Evolutionary conservation across 2,888 invertebrate genomes (phyloP).

Genomic region (Rugalucina vietnamica): DNA sequence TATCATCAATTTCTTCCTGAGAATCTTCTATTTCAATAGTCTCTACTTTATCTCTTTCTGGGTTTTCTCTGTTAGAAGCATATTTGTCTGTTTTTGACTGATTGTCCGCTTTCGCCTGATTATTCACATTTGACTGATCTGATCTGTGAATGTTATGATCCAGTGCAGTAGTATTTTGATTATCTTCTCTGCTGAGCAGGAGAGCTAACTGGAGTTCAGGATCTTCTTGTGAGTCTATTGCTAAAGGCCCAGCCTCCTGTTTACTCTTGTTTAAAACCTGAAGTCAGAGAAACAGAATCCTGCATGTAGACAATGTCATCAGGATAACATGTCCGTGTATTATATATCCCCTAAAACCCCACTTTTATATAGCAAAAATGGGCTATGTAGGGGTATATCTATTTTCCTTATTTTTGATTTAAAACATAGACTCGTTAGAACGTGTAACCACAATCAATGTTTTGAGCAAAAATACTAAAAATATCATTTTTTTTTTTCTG

Average conservation of each 20-base stretch:
- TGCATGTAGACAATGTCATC: no score
- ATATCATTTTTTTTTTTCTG: no score
- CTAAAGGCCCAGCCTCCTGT: background rate
- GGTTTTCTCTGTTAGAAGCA: background rate
- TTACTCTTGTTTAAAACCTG: conserved; percentile 34
- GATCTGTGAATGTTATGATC: background rate
- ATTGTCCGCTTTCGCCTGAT: no score
- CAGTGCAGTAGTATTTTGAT: background rate
- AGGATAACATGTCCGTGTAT: no score
- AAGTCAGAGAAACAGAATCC: no score
- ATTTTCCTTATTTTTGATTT: no score
- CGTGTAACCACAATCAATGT: no score
- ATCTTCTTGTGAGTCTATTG: conserved; percentile 39
- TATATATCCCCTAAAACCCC: no score
- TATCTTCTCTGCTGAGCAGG: background rate
- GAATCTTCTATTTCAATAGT: conserved; percentile 2
- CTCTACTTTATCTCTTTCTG: background rate
- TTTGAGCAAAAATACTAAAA: no score
- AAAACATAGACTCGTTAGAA: no score
- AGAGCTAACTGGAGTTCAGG: conserved; percentile 33
- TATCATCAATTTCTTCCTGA: conserved; percentile 1
- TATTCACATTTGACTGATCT: background rate
- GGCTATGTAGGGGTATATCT: no score
- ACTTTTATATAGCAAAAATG: no score
- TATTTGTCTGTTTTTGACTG: background rate